Evolutionary conservation across 2,888 invertebrate genomes (phyloP), one percentile per base, ranked within the genome.

Genomic region (Chymomyza caudatula): DNA sequence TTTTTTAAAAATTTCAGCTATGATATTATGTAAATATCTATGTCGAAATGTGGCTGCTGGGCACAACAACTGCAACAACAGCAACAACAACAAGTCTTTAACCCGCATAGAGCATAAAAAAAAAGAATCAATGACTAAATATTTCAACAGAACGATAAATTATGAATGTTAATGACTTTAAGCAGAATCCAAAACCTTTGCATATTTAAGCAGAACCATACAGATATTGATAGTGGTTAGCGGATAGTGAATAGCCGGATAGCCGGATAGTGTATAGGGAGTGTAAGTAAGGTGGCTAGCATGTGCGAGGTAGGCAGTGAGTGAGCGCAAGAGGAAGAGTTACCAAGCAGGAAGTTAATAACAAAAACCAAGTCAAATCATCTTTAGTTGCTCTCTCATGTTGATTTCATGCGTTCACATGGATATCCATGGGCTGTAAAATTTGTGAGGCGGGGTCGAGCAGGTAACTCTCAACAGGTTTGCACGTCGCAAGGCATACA

Each of bases 401-500:
- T 73, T 81, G 83, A 82, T 81, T 79, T 81, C 79, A 77, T 77
- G 78, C 81, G 81, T 81, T 76, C 68, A 37, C 29, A 37, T 37
- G 29, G 29, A 37, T 37, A 37, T 4, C n/a, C 11, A 37, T 37
- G 29, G 29, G 29, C 3, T n/a, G n/a, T 25, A 29, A 59, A 49
- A 51, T 49, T 49, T 47, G 49, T 51, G 29, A 11, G 29, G 29
- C 29, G 29, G 29, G 29, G 29, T 37, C 29, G 29, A 11, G 11
- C 29, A 37, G 29, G 29, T 11, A 8, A 37, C 29, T 11, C 29
- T 37, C 76, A 82, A 82, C 82, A 79, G 83, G 81, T 82, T 83
- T 77, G 44, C 57, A 37, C 29, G 29, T 11, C 29, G 29, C 29
- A 37, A 8, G 29, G 29, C 29, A 37, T 37, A 37, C 29, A 37